A percentile compares a stretch with the other conserved stretches of the same genome.
phyloP scores from a whole-genome alignment of 2,888 invertebrate species.

The Nasonia oneida region DNA sequence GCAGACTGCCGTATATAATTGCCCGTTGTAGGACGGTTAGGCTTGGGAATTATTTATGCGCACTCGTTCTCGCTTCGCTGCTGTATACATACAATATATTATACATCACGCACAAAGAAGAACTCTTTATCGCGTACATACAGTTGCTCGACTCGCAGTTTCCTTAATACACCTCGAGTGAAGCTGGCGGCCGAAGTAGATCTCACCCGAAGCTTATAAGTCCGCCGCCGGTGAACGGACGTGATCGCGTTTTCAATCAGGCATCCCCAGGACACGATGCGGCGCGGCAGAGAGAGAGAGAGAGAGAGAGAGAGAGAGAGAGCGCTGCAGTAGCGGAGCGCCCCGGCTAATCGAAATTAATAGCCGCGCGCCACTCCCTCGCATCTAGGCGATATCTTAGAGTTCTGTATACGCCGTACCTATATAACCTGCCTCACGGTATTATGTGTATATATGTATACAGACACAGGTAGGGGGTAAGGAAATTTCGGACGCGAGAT shows the following conservation, averaged over 20 bases:
- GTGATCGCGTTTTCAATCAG: slow-evolving; percentile 68
- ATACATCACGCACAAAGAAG: neutral
- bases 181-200: neutral
- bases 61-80: neutral
- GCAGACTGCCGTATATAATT: slow-evolving; percentile 36
- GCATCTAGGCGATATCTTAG: slow-evolving; percentile 76
- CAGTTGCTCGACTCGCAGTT: slow-evolving; percentile 51
- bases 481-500: slow-evolving; percentile 68
- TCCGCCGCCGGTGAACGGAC: slow-evolving; percentile 42
- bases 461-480: slow-evolving; percentile 8
- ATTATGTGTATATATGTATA: neutral
- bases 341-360: slow-evolving; percentile 30
- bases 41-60: slow-evolving; percentile 51
- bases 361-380: slow-evolving; percentile 69
- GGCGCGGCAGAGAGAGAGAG: no score
- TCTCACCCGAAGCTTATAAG: neutral
- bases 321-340: slow-evolving; percentile 63
- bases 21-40: slow-evolving; percentile 36
- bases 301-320: no score
- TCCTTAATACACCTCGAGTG: slow-evolving; percentile 50
- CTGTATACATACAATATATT: neutral
- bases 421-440: neutral
- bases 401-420: slow-evolving; percentile 45
- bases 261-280: slow-evolving; percentile 35
- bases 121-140: neutral